Evolutionary conservation across 2,113 vertebrate genomes (phyloP).

Genomic region (Chloropsis hardwickii): DNA sequence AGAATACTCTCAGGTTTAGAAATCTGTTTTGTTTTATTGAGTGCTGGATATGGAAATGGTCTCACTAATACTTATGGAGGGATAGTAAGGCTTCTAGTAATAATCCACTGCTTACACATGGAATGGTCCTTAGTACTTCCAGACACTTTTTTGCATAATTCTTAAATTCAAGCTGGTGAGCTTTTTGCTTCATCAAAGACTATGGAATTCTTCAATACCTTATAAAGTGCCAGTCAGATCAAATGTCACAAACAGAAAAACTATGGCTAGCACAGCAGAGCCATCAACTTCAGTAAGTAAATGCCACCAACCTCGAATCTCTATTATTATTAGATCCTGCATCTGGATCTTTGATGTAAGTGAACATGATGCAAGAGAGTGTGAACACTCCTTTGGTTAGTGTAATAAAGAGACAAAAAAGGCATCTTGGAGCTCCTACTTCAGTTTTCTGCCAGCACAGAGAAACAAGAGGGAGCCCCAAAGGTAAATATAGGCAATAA

Average conservation of each 20-base stretch:
- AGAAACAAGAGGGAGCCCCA: background rate
- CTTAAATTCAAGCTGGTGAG: background rate
- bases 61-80: background rate
- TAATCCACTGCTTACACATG: background rate
- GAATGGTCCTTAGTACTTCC: background rate
- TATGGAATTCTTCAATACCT: background rate
- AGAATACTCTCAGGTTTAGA: background rate
- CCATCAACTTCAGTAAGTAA: background rate
- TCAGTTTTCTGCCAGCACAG: background rate
- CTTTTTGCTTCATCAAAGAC: background rate
- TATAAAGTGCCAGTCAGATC: background rate
- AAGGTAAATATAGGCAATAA: constrained; percentile 13
- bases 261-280: background rate
- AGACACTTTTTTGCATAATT: background rate
- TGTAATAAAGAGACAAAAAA: background rate
- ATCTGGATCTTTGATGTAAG: constrained; percentile 2
- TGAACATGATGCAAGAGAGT: background rate
- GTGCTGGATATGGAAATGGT: background rate
- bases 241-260: background rate
- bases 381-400: background rate
- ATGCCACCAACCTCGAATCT: background rate
- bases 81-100: background rate
- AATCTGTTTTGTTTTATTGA: background rate
- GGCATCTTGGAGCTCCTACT: background rate
- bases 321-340: background rate